These are phyloP conservation scores for Cydia splendana DNA, from an alignment of 1,140 invertebrate genomes.

Conservation along the genomic window DNA sequence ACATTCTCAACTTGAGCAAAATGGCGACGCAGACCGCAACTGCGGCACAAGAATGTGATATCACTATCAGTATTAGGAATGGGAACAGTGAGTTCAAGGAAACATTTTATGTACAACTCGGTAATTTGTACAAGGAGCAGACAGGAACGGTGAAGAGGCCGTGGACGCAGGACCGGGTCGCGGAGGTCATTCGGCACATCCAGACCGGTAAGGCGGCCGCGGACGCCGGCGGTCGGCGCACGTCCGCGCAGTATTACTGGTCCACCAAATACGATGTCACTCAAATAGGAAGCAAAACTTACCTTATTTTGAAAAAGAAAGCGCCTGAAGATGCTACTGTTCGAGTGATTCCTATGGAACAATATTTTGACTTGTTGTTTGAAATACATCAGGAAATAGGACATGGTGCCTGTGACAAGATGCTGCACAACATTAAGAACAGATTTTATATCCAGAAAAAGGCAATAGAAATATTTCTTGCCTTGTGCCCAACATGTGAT, in stretches of 20 bases:
- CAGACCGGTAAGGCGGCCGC: neutral
- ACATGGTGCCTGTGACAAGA: constrained; percentile 50
- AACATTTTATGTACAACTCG: neutral
- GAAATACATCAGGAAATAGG: constrained; percentile 43
- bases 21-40: neutral
- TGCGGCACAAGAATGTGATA: neutral
- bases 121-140: neutral
- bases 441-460: constrained; percentile 43
- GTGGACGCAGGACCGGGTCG: neutral
- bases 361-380: constrained; percentile 44
- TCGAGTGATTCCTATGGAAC: constrained; percentile 34
- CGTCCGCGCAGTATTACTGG: constrained; percentile 31
- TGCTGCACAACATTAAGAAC: constrained; percentile 39
- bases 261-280: constrained; percentile 33
- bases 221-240: neutral
- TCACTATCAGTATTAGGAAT: neutral
- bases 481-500: constrained; percentile 45
- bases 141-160: neutral
- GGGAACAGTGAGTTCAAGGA: neutral
- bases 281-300: neutral
- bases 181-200: neutral
- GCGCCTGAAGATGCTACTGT: constrained; percentile 27
- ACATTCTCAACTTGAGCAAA: neutral
- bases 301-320: constrained; percentile 36
- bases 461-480: constrained; percentile 39